Evolutionary conservation across 53 echinoderm and acorn worm species (phyloP), one percentile per base, ranked within the genome.

Genomic region (Echinarachnius parma): DNA sequence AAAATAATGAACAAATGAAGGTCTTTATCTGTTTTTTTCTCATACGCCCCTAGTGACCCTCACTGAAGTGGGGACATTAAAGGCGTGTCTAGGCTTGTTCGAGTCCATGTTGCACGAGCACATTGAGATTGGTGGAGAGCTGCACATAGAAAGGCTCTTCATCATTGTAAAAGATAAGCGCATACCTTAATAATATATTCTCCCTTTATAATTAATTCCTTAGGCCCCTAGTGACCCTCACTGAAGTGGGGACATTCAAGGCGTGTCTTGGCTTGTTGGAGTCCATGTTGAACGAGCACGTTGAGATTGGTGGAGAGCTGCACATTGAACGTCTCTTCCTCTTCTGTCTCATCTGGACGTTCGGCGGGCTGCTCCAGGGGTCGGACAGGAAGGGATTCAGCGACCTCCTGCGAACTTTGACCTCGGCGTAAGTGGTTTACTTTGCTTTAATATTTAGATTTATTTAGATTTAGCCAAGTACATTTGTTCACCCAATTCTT

Each of bases 331-430:
- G 96, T 0, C 82, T 95, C 14, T 95, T 84, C 44, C 85, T 95
- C 67, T 95, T 95, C 81, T 95, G 96, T 49, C 96, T 95, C 21
- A 95, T 95, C 59, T 95, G 96, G 96, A 83, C 96, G 0, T 95
- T 95, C 82, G 96, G 96, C 14, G 90, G 96, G 11, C 80, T 95
- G 13, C 84, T 95, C 5, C 84, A 91, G 49, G 96, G 87, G 14
- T 84, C 48, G 28, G 96, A 95, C 48, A 77, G 90, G 55, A 95
- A 95, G 84, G 82, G 86, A 63, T 95, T 95, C 87, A 95, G 96
- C 56, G 96, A 95, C 21, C 80, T 90, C 0, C 85, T 95, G 2
- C 63, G 96, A 56, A 95, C 96, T 1, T 66, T 95, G 31, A 95
- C 96, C 10, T 95, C 96, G 25, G 87, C 96, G 96, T 95, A 74